Percentiles rank a stretch among this genome's conserved stretches.
Evolutionary conservation across 1,140 invertebrate genomes (phyloP).

Genomic region (Papilio polyxenes): DNA sequence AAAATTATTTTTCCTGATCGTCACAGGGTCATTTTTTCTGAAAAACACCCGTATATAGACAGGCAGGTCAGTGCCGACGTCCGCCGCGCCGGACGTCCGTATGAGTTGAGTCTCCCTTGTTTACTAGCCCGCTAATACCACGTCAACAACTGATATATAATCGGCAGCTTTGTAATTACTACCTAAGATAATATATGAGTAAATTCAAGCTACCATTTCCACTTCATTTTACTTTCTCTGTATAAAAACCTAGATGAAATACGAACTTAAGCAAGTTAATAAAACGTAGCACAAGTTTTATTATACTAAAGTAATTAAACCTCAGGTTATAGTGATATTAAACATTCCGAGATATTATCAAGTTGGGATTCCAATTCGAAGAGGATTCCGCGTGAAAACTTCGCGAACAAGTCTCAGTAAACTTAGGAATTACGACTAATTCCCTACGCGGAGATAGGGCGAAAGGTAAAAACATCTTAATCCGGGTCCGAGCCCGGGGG

Average conservation of each 20-base stretch:
- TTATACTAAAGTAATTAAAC: slow-evolving; percentile 38
- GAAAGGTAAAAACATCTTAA: slow-evolving; percentile 40
- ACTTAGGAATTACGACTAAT: slow-evolving; percentile 35
- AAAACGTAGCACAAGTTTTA: background rate
- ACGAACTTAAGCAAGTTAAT: too few species aligned
- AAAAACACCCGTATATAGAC: background rate
- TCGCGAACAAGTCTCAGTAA: slow-evolving; percentile 28
- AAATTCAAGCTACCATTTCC: background rate
- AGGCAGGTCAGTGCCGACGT: background rate
- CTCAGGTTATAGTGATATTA: background rate
- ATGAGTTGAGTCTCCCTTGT: slow-evolving; percentile 1
- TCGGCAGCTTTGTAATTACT: background rate
- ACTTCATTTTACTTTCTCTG: background rate
- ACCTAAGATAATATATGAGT: background rate
- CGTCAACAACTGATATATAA: background rate
- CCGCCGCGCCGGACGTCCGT: background rate
- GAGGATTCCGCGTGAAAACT: slow-evolving; percentile 19
- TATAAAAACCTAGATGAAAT: too few species aligned
- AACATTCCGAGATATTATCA: slow-evolving; percentile 7
- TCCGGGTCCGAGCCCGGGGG: slow-evolving; percentile 38
- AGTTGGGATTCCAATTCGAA: background rate
- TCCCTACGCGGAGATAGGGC: slow-evolving; percentile 28
- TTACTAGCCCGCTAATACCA: background rate
- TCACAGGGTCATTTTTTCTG: too few species aligned
- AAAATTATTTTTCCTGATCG: too few species aligned